These are phyloP conservation scores for Trichomycterus rosablanca DNA, from an alignment of 2,113 vertebrate species.

Conservation along the genomic window DNA sequence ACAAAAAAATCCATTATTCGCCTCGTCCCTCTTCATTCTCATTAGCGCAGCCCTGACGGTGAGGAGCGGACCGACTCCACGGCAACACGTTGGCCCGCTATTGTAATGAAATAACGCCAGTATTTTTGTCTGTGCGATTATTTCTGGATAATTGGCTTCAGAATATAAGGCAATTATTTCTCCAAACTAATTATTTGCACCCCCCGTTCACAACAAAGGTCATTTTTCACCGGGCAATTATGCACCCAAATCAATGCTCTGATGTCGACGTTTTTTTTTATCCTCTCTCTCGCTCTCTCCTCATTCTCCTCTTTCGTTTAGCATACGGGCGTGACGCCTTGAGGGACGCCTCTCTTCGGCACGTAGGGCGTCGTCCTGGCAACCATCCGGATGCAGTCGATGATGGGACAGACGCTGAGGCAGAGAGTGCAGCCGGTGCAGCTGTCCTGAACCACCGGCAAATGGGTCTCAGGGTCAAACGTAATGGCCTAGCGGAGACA, in stretches of 20 bases:
- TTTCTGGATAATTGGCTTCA: conserved; percentile 56
- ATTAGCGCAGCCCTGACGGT: conserved; percentile 48
- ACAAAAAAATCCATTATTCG: conserved; percentile 48
- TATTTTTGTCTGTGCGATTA: conserved; percentile 46
- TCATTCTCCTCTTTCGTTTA: conserved; percentile 48
- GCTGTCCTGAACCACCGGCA: conserved; percentile 72
- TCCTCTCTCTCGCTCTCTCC: not conserved
- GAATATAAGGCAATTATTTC: conserved; percentile 46
- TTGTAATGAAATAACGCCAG: conserved; percentile 51
- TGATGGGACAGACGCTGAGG: conserved; percentile 80
- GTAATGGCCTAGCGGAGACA: conserved; percentile 72
- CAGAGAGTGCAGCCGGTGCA: conserved; percentile 84
- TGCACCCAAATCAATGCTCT: conserved; percentile 54
- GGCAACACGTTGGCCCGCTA: conserved; percentile 35
- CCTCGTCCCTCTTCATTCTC: conserved; percentile 39
- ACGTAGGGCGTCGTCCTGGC: conserved; percentile 79
- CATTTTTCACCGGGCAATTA: conserved; percentile 56
- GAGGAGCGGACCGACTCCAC: conserved; percentile 29
- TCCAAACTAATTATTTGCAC: conserved; percentile 47
- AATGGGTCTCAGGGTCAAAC: conserved; percentile 78
- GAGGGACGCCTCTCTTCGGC: conserved; percentile 77
- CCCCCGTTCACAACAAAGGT: conserved; percentile 39
- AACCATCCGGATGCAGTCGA: conserved; percentile 86
- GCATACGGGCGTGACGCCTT: conserved; percentile 58
- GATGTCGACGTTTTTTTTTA: conserved; percentile 32